phyloP scores from a whole-genome alignment of 1,140 invertebrate genomes.

The Papilio xuthus region DNA sequence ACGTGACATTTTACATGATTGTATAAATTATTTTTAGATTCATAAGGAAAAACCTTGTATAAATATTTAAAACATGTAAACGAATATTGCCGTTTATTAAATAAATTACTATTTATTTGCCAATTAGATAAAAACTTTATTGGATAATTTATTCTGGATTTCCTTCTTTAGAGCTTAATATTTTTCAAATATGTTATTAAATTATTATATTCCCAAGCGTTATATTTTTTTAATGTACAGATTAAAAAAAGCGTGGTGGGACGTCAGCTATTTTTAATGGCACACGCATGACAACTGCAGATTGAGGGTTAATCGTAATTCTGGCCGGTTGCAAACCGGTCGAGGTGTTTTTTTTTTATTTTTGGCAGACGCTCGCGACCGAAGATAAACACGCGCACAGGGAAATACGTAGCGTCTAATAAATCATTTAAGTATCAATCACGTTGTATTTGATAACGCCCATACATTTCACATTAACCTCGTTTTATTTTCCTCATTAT shows the following conservation, averaged over 20 bases:
- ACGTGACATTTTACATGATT: background rate
- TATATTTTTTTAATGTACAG: background rate
- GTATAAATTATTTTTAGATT: constrained; percentile 7
- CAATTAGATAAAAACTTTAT: background rate
- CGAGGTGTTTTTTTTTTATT: constrained; percentile 54
- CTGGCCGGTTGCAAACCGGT: constrained; percentile 71
- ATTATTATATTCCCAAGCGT: background rate
- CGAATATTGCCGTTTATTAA: background rate
- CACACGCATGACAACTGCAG: constrained; percentile 58
- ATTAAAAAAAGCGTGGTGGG: constrained; percentile 32
- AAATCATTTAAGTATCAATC: constrained; percentile 46
- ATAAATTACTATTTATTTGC: background rate
- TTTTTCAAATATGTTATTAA: background rate
- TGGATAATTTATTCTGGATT: background rate
- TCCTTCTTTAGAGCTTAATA: background rate
- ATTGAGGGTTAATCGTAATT: constrained; percentile 74
- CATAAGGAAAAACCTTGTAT: constrained; percentile 11
- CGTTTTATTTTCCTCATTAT: constrained; percentile 23
- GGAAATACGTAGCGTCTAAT: constrained; percentile 40
- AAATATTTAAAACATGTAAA: background rate
- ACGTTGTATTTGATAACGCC: constrained; percentile 32
- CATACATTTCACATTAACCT: constrained; percentile 23
- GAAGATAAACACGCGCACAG: constrained; percentile 48
- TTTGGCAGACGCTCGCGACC: constrained; percentile 51
- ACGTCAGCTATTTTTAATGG: constrained; percentile 69